Evolutionary conservation across 2,113 vertebrate genomes (phyloP).

Genomic region (Lota lota): DNA sequence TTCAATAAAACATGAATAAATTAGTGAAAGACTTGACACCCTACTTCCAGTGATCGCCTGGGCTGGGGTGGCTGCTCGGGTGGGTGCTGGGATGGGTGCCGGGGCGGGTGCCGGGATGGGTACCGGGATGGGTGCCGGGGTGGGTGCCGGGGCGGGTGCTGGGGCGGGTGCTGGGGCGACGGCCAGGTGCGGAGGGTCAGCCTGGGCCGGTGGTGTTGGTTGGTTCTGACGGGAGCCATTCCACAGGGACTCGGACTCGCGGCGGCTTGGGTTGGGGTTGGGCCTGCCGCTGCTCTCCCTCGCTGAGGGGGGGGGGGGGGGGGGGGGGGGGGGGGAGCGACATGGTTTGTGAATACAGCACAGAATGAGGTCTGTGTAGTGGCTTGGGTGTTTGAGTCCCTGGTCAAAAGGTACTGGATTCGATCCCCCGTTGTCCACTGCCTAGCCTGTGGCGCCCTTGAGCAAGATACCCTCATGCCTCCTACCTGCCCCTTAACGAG

Average conservation of each 20-base stretch:
- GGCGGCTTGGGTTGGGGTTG: conserved; percentile 25
- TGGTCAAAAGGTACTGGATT: too few relatives aligned
- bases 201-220: too few relatives aligned
- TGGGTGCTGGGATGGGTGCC: conserved; percentile 2
- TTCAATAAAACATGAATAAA: too few relatives aligned
- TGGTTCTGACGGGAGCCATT: conserved; percentile 54
- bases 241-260: conserved; percentile 48
- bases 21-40: too few relatives aligned
- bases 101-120: not conserved
- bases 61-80: conserved; percentile 8
- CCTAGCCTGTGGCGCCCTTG: too few relatives aligned
- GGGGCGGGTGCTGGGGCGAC: not conserved
- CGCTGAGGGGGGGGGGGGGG: conserved; percentile 6
- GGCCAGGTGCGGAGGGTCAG: not conserved
- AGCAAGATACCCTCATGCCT: too few relatives aligned
- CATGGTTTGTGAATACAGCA: too few relatives aligned
- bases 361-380: too few relatives aligned
- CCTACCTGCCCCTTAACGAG: too few relatives aligned
- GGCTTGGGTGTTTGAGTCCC: too few relatives aligned
- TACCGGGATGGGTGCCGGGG: too few relatives aligned
- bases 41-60: conserved; percentile 42
- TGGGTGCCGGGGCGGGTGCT: not conserved
- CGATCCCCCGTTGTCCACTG: too few relatives aligned
- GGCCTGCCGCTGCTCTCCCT: conserved; percentile 12
- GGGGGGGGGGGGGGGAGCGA: not conserved